These are phyloP conservation scores for Saccostrea cuccullata DNA, from an alignment of 1,140 invertebrate genomes.

Conservation along the genomic window DNA sequence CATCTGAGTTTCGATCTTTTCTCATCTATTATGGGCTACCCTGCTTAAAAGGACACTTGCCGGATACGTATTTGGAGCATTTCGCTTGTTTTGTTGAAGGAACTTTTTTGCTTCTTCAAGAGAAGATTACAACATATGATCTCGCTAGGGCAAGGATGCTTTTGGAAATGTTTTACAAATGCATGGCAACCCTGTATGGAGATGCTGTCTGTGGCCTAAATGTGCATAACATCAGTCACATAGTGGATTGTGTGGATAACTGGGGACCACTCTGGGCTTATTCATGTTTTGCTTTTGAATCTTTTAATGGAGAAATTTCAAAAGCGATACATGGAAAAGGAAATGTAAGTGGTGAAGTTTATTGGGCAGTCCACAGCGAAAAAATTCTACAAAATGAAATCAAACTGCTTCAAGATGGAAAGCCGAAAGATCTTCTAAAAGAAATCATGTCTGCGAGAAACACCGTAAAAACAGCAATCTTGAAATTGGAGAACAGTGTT, in stretches of 20 bases:
- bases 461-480: background rate
- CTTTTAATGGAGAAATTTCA: conserved; percentile 43
- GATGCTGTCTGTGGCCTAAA: conserved; percentile 36
- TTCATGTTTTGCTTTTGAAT: conserved; percentile 46
- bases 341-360: conserved; percentile 46
- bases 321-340: conserved; percentile 46
- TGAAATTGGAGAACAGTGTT: conserved; percentile 37
- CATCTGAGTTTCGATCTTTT: conserved; percentile 47
- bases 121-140: conserved; percentile 25
- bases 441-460: conserved; percentile 2
- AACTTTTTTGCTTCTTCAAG: conserved; percentile 35
- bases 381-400: conserved; percentile 40
- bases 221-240: conserved; percentile 42
- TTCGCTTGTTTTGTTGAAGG: conserved; percentile 42
- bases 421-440: conserved; percentile 19
- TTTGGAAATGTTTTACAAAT: conserved; percentile 41
- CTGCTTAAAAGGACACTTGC: conserved; percentile 27
- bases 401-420: background rate
- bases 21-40: conserved; percentile 47
- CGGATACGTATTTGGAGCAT: conserved; percentile 37
- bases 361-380: conserved; percentile 41
- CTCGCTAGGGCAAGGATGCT: background rate
- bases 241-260: conserved; percentile 31
- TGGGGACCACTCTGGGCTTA: conserved; percentile 45
- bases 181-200: conserved; percentile 15